Base-by-base conservation (phyloP, 2,797 vertebrate genomes). In the Anguilla megastoma region DNA sequence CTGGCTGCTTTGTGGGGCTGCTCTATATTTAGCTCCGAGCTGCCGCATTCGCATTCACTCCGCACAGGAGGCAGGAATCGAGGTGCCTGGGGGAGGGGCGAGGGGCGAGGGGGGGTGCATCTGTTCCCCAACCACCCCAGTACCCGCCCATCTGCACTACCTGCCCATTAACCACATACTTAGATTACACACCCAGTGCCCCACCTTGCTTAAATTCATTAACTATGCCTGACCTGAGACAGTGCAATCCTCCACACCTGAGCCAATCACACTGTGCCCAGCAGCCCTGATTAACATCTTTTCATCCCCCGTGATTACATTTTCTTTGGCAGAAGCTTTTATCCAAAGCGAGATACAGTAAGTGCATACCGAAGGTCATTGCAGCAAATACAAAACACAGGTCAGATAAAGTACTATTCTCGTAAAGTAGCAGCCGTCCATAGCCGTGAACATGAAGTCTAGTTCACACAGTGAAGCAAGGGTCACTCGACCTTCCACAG, bases 11-110 rank as follows among this genome's bases (percentile, higher is more conserved):
- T 86, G 90, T 86, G 89, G 66, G 88, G 89, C 93, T 71, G 87
- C 71, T 90, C 92, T 96, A 96, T 95, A 93, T 96, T 95, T 96
- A 95, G 94, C 93, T 8, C 14, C 2, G 87, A 92, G 92, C 91
- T 86, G 6, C 85, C 91, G 87, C 91, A 90, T 93, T 90, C 84
- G 88, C 89, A 92, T 93, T 89, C 88, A 56, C 33, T 56, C 83
- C 90, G 87, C 88, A 71, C 52, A 90, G n/a, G 56, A 86, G 58
- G 24, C 50, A 87, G 84, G 56, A 85, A 69, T 14, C 48, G 86
- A 69, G 56, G 85, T 58, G 71, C 79, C 87, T 3, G 14, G 86
- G 86, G 88, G 88, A 84, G 86, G 85, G 71, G 45, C n/a, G 89
- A 52, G 58, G 60, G 48, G 50, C 84, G 85, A 63, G 83, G 45